Evolutionary conservation across 1,140 invertebrate genomes (phyloP).

Genomic region (Pseudomyrmex sp.): DNA sequence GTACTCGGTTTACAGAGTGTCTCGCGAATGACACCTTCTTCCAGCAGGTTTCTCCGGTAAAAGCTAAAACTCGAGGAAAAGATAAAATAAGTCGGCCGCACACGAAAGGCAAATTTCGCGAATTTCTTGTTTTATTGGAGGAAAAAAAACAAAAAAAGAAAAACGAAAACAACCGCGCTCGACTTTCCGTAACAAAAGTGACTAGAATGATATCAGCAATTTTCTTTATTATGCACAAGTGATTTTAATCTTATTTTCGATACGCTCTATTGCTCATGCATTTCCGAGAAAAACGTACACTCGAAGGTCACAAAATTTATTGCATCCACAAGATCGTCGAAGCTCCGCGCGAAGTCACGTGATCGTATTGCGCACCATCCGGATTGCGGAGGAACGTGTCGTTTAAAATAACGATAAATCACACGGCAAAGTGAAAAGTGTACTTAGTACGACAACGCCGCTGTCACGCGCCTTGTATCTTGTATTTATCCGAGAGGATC

Average conservation of each 20-base stretch:
- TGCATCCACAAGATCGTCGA: not conserved
- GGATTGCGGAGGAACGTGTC: not conserved
- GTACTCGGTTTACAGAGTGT: too few species aligned
- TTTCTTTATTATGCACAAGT: not conserved
- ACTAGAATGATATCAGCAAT: not conserved
- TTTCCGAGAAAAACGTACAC: slow-evolving; percentile 16
- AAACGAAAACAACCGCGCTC: too few species aligned
- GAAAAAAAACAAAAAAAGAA: not conserved
- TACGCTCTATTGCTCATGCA: slow-evolving; percentile 17
- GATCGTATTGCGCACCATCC: slow-evolving; percentile 16
- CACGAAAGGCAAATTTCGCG: not conserved
- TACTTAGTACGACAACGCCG: not conserved
- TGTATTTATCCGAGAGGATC: not conserved
- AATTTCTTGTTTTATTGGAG: not conserved
- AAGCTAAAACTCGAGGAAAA: too few species aligned
- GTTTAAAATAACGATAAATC: slow-evolving; percentile 51
- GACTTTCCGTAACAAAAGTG: too few species aligned
- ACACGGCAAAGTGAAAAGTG: not conserved
- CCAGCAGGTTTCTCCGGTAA: too few species aligned
- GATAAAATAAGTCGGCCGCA: too few species aligned
- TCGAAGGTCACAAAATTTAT: slow-evolving; percentile 50
- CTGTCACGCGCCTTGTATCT: not conserved
- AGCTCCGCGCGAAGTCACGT: not conserved
- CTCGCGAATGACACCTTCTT: too few species aligned
- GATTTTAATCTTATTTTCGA: slow-evolving; percentile 7